Percentiles rank a stretch among this genome's conserved stretches.
Evolutionary conservation across 2,888 invertebrate species (phyloP).

Genomic region (Sialis fuliginosa): DNA sequence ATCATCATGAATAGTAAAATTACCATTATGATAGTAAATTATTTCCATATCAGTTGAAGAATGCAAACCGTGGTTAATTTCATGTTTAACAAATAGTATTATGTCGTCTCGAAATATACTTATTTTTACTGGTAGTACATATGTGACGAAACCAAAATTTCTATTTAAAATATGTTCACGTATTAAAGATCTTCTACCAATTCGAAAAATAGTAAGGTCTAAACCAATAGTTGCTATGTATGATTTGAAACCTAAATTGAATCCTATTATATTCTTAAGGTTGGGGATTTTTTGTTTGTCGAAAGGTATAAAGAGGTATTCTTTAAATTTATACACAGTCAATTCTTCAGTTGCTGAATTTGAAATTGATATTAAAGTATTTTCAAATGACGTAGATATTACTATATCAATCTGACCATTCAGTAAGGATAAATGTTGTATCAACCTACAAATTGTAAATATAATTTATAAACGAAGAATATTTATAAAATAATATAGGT

Average conservation of each 20-base stretch:
- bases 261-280: conserved; percentile 17
- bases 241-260: conserved; percentile 20
- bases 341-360: conserved; percentile 15
- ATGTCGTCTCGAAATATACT: conserved; percentile 27
- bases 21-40: conserved; percentile 18
- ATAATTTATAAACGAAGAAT: background rate
- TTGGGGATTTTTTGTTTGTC: conserved; percentile 15
- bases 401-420: background rate
- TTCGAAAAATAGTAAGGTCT: conserved; percentile 11
- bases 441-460: conserved; percentile 13
- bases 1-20: conserved; percentile 22
- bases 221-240: conserved; percentile 22
- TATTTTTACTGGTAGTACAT: conserved; percentile 22
- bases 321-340: conserved; percentile 15
- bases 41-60: conserved; percentile 17
- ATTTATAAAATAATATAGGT: no score
- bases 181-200: conserved; percentile 15
- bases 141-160: conserved; percentile 17
- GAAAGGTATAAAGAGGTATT: conserved; percentile 14
- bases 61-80: conserved; percentile 16
- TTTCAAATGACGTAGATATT: conserved; percentile 9
- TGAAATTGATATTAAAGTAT: conserved; percentile 18
- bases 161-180: conserved; percentile 15
- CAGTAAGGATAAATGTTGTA: conserved; percentile 14
- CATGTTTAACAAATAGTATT: conserved; percentile 24